These are phyloP conservation scores for Whitmania pigra DNA, from an alignment of 1,140 invertebrate genomes.

Conservation along the genomic window DNA sequence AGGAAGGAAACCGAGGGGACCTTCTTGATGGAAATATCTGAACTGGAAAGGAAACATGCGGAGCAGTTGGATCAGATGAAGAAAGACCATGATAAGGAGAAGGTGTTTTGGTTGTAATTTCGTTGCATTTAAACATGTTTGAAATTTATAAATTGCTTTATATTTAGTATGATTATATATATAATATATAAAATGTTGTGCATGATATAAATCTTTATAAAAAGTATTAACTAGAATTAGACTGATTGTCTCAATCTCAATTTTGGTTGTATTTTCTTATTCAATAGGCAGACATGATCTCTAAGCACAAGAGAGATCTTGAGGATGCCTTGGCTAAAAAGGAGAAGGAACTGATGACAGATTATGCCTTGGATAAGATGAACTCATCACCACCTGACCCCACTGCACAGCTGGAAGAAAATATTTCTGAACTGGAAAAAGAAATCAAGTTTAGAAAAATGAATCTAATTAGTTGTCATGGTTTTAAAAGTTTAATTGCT, in stretches of 20 bases:
- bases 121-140: no score
- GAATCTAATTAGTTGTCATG: background rate
- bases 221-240: no score
- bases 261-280: background rate
- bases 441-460: no score
- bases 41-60: background rate
- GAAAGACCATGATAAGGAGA: constrained; percentile 3
- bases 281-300: background rate
- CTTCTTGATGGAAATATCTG: background rate
- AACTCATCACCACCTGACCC: background rate
- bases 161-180: no score
- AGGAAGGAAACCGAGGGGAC: background rate
- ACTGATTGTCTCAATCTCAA: no score
- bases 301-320: background rate
- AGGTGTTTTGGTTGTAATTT: background rate
- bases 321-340: constrained; percentile 3
- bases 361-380: constrained; percentile 2
- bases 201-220: no score
- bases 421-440: no score
- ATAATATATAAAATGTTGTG: no score
- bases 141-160: no score
- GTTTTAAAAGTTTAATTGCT: no score
- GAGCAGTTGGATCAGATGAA: constrained; percentile 1
- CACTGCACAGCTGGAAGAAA: background rate
- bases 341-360: constrained; percentile 9